These are phyloP conservation scores for Peromyscus californicus DNA, from an alignment of 2,113 vertebrate species.

Conservation along the genomic window DNA sequence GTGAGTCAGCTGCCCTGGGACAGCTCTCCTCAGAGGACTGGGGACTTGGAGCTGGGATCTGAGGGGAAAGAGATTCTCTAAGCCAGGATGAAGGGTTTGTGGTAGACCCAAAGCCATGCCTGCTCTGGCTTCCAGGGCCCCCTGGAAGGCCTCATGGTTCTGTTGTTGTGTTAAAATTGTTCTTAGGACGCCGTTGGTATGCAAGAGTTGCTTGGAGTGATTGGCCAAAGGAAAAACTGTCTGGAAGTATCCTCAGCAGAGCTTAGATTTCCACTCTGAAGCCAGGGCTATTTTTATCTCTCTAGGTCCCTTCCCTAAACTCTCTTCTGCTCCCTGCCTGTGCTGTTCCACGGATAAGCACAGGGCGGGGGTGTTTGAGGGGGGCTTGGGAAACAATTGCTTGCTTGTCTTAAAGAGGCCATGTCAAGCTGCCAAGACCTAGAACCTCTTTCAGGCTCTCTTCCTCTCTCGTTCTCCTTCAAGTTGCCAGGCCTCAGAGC, in stretches of 20 bases:
- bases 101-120: not conserved
- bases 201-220: not conserved
- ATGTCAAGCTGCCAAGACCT: not conserved
- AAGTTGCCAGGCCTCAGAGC: not conserved
- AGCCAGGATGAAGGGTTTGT: not conserved
- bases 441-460: not conserved
- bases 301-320: slow-evolving; percentile 62
- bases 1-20: slow-evolving; percentile 88
- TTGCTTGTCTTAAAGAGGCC: slow-evolving; percentile 1
- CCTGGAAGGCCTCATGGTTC: not conserved
- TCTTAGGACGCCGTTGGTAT: not conserved
- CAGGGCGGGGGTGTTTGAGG: not conserved
- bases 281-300: slow-evolving; percentile 67
- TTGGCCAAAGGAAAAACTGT: slow-evolving; percentile 18
- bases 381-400: not conserved
- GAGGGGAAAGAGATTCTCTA: not conserved
- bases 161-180: not conserved
- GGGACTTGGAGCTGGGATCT: not conserved
- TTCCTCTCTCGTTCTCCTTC: not conserved
- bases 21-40: not conserved
- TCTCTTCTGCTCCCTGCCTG: not conserved
- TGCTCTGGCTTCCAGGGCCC: not conserved
- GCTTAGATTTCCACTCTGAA: slow-evolving; percentile 39
- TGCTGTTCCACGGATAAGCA: not conserved
- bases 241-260: slow-evolving; percentile 18